Conservation (phyloP, 2,797 vertebrate species). For the Danio jaintianensis region DNA sequence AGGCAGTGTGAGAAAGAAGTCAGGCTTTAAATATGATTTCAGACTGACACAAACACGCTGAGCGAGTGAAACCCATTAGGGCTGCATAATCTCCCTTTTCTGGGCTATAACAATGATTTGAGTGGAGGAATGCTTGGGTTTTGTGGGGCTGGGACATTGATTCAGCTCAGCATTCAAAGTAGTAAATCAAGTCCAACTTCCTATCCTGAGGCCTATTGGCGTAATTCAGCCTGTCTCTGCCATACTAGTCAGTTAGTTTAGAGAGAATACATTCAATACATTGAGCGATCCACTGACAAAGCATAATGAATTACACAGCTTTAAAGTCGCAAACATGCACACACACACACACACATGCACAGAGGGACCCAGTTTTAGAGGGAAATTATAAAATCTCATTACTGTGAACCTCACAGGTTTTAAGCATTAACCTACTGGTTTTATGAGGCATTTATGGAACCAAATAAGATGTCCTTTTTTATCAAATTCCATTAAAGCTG, state of each 20-base stretch:
- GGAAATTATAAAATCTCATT: slow-evolving; percentile 54
- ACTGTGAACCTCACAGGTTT: slow-evolving; percentile 54
- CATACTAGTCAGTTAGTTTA: slow-evolving; percentile 85
- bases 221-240: slow-evolving; percentile 82
- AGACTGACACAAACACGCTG: slow-evolving; percentile 81
- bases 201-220: slow-evolving; percentile 81
- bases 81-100: slow-evolving; percentile 85
- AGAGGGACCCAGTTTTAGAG: slow-evolving; percentile 49
- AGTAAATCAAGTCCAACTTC: slow-evolving; percentile 89
- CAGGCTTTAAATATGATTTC: slow-evolving; percentile 88
- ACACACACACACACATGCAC: slow-evolving; percentile 45
- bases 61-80: slow-evolving; percentile 84
- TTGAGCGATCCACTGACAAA: slow-evolving; percentile 78
- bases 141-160: slow-evolving; percentile 79
- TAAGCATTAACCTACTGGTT: slow-evolving; percentile 52
- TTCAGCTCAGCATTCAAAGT: slow-evolving; percentile 83
- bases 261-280: slow-evolving; percentile 84
- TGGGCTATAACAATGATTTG: slow-evolving; percentile 85
- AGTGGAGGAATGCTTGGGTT: slow-evolving; percentile 82
- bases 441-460: slow-evolving; percentile 52
- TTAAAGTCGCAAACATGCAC: slow-evolving; percentile 52
- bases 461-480: slow-evolving; percentile 51
- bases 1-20: slow-evolving; percentile 74
- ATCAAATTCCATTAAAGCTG: slow-evolving; percentile 54
- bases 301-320: slow-evolving; percentile 79